Base-by-base conservation (phyloP, 1,140 invertebrate genomes). In the Muscidifurax raptorellus region DNA sequence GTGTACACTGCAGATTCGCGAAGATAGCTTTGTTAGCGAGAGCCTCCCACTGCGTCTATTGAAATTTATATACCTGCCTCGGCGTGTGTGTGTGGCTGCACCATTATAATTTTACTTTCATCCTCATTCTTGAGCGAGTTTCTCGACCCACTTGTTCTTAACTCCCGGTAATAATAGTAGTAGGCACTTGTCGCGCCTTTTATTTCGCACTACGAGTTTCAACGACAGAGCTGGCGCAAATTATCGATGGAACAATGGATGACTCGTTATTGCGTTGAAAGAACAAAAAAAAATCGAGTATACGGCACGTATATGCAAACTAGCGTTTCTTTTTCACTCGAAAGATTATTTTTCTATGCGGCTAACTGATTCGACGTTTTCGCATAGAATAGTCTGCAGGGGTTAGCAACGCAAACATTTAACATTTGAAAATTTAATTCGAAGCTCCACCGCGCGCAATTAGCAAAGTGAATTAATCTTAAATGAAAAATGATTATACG, bases 91-190 rank as follows among this genome's bases (percentile, higher is more conserved):
- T 30, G 7, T 12, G 30, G 67, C 12, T 71, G 67, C 28, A 12
- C 36, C 22, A 76, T 76, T 47, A 78, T n/a, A 66, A 2, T 25
- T 64, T 47, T 80, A 80, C 40, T 80, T 80, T 80, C 67, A 80
- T 69, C 67, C 67, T 80, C 79, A 18, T 78, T 59, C 76, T 78
- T 59, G 3, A 6, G 6, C 67, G 28, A 30, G 10, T 74, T 71
- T 36, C 15, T 22, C 78, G 64, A n/a, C 64, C 36, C 64, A 69
- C 36, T 80, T 71, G 0, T 15, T n/a, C n/a, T 40, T n/a, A 40
- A 36, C 28, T 74, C 2, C 27, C 4, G 18, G 27, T 52, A 52
- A 5, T 32, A 32, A 10, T 18, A 52, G 18, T 52, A 52, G 25
- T 18, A 25, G 22, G 25, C 5, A 32, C 59, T 77, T 78, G 47